phyloP scores from a whole-genome alignment of 1,140 invertebrate genomes.

The Pentalonia nigronervosa region DNA sequence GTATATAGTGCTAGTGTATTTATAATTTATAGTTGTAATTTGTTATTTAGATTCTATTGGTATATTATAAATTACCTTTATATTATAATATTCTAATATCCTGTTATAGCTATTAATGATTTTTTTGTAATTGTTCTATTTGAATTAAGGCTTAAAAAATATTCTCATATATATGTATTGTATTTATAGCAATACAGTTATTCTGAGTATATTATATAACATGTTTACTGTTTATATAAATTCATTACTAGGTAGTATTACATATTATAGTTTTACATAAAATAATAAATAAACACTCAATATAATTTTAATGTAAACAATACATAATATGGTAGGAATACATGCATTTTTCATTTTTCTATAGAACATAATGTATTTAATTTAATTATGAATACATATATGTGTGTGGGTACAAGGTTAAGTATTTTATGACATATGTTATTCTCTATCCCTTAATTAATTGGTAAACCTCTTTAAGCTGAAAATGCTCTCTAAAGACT shows the following conservation, averaged over 20 bases:
- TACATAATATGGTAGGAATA: too few relatives aligned
- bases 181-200: not conserved
- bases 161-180: not conserved
- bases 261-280: too few relatives aligned
- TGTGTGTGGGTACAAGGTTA: too few relatives aligned
- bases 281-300: too few relatives aligned
- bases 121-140: not conserved
- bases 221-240: too few relatives aligned
- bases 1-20: not conserved
- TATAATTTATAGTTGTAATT: not conserved
- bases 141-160: not conserved
- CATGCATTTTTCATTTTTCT: too few relatives aligned
- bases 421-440: not conserved
- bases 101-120: not conserved
- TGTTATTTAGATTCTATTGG: not conserved
- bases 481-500: not conserved
- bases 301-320: too few relatives aligned
- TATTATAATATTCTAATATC: not conserved
- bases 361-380: too few relatives aligned
- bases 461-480: not conserved
- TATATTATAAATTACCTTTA: not conserved
- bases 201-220: not conserved
- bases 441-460: not conserved
- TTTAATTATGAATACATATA: too few relatives aligned
- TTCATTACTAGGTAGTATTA: too few relatives aligned